Evolutionary conservation across 2,113 vertebrate species (phyloP).

Genomic region (Pantherophis guttatus): DNA sequence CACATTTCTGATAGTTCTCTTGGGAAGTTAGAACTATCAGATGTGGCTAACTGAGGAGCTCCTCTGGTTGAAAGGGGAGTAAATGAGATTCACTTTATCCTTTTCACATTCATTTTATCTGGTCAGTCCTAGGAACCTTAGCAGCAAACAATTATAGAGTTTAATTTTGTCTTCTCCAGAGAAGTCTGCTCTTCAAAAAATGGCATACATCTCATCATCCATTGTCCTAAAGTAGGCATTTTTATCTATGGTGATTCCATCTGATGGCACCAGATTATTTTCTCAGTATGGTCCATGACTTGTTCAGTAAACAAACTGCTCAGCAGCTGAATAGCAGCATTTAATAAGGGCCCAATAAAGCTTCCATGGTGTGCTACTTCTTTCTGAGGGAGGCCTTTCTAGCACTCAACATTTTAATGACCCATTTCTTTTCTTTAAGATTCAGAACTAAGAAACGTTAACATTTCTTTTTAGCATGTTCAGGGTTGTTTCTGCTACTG

Average conservation of each 20-base stretch:
- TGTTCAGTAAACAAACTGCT: not conserved
- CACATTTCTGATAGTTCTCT: not conserved
- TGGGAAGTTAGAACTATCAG: not conserved
- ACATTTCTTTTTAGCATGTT: not conserved
- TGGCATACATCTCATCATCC: not conserved
- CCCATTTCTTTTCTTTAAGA: not conserved
- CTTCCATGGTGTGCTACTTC: not conserved
- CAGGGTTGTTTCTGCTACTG: not conserved
- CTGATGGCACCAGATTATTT: not conserved
- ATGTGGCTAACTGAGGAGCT: not conserved
- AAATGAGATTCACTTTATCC: not conserved
- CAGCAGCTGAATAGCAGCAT: not conserved
- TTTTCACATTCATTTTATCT: not conserved
- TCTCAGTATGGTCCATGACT: not conserved
- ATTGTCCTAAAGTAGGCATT: not conserved
- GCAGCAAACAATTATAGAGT: not conserved
- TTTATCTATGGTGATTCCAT: not conserved
- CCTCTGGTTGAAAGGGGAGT: not conserved
- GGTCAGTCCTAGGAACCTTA: not conserved
- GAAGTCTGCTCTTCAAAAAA: not conserved
- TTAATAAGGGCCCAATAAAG: not conserved
- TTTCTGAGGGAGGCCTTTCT: not conserved
- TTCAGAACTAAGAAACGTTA: not conserved
- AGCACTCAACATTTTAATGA: not conserved
- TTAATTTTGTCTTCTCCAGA: not conserved